phyloP scores from a whole-genome alignment of 2,113 vertebrate species.

The Ranitomeya variabilis region DNA sequence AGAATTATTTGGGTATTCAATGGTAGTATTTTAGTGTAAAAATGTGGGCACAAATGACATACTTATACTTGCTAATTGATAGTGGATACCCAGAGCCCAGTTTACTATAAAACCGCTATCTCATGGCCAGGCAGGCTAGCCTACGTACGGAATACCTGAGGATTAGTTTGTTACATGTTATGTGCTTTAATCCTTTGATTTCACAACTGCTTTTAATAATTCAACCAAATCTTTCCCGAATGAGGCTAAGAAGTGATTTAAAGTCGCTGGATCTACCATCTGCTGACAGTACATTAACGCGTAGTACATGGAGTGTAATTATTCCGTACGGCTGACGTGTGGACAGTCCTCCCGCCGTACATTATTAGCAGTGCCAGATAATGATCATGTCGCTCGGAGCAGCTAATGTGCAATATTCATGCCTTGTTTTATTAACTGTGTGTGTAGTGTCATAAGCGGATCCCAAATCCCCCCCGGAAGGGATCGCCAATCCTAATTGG shows the following conservation, averaged over 20 bases:
- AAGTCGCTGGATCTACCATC: conserved; percentile 18
- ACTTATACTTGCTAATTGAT: too few relatives aligned
- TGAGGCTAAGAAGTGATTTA: conserved; percentile 51
- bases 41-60: too few relatives aligned
- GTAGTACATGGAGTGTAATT: conserved; percentile 34
- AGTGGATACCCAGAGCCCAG: background rate
- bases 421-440: background rate
- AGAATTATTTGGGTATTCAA: too few relatives aligned
- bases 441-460: background rate
- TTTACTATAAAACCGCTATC: background rate
- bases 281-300: conserved; percentile 37
- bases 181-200: conserved; percentile 44
- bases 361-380: conserved; percentile 32
- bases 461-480: background rate
- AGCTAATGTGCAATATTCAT: background rate
- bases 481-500: background rate
- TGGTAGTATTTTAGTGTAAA: too few relatives aligned
- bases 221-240: conserved; percentile 42
- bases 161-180: background rate
- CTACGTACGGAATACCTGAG: background rate
- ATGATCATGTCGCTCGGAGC: conserved; percentile 15
- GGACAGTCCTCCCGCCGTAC: background rate
- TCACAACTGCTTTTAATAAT: conserved; percentile 47
- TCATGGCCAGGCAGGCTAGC: background rate
- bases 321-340: conserved; percentile 4